Base-by-base conservation (phyloP, 2,797 vertebrate genomes). In the Protonibea diacanthus region DNA sequence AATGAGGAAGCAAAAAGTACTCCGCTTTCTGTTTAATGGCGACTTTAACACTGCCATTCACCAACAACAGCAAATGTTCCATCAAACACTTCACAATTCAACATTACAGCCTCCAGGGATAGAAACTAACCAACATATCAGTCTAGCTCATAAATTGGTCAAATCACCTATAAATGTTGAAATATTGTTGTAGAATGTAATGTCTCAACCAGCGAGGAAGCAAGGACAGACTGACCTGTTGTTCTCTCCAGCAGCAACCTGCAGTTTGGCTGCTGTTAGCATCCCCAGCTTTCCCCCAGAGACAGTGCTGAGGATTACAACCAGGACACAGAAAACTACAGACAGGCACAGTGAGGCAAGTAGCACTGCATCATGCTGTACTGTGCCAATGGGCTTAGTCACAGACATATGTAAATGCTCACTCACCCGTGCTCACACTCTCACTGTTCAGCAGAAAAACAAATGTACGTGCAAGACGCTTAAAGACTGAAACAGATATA, bases 301-400 rank as follows among this genome's bases (percentile, higher is more conserved):
- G 80, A 88, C 68, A 14, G 42, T 9, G 51, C 49, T 21, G 66
- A 75, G 84, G 86, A 88, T 91, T 87, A 88, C 81, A 89, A 83
- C 71, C 76, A 82, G 82, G 72, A 87, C 82, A 79, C 64, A 69
- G 70, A 59, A 69, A 74, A 64, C 61, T 62, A 70, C 73, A 77
- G 62, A 59, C 59, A 70, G 61, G 66, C 73, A 62, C 18, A 38
- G 74, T 0, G 58, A 73, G 74, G 64, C 49, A 38, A 80, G 61
- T 48, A 77, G 73, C 78, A 59, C 84, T 69, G 81, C 68, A 59
- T 86, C 83, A 76, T 11, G 55, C 72, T 62, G 84, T 29, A 70
- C 47, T 77, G 73, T 81, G 80, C 78, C 82, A 83, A 75, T 67
- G 63, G 47, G 85, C 74, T 87, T 83, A 83, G 82, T 83, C 80